These are phyloP conservation scores for Torymus auratus DNA, from an alignment of 2,888 invertebrate species.

Conservation along the genomic window DNA sequence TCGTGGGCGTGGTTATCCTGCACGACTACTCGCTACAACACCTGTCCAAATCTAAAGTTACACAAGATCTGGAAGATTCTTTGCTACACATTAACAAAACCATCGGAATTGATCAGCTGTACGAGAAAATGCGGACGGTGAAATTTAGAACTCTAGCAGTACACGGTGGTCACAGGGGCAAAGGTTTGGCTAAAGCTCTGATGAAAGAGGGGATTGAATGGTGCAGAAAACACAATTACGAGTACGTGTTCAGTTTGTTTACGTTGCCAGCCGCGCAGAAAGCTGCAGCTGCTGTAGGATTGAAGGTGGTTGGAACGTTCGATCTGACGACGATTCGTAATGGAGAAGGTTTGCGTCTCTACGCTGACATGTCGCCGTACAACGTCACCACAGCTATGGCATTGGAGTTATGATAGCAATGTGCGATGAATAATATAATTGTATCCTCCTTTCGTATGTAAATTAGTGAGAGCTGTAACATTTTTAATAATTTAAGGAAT, in stretches of 20 bases:
- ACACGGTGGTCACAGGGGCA: conserved; percentile 10
- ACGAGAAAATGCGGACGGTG: neutral
- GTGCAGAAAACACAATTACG: neutral
- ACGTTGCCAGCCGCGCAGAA: neutral
- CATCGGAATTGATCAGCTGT: too few relatives aligned
- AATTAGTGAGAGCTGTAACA: too few relatives aligned
- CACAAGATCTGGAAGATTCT: too few relatives aligned
- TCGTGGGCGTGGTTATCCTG: neutral
- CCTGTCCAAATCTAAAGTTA: too few relatives aligned
- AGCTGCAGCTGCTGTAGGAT: conserved; percentile 10
- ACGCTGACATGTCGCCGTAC: too few relatives aligned
- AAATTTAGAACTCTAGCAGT: neutral
- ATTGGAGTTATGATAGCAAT: too few relatives aligned
- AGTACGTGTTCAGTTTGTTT: conserved; percentile 2
- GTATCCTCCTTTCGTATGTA: too few relatives aligned
- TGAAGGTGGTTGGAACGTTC: neutral
- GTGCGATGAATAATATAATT: too few relatives aligned
- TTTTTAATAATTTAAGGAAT: too few relatives aligned
- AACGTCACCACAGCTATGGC: too few relatives aligned
- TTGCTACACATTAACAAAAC: too few relatives aligned
- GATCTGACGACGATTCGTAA: neutral
- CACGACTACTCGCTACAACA: too few relatives aligned
- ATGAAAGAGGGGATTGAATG: neutral
- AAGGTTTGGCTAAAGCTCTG: conserved; percentile 13
- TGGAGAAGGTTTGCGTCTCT: neutral